Conservation (phyloP, 1,140 invertebrate species). For the Calliopsis andreniformis region DNA sequence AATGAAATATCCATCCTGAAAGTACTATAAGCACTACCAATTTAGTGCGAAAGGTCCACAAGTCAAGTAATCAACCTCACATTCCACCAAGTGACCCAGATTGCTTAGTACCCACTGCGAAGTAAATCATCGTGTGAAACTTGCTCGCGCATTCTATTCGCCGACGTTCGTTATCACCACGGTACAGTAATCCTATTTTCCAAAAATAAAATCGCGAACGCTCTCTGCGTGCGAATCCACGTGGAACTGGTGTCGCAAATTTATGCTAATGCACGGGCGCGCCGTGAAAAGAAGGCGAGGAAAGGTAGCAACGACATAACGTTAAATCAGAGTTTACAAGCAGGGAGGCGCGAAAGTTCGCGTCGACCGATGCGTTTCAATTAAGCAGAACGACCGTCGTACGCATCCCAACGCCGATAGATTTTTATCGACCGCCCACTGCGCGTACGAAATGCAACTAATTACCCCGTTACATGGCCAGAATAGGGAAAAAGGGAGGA, state of each 20-base stretch:
- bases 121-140: no score
- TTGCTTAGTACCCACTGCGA: no score
- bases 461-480: slow-evolving; percentile 20
- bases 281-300: neutral
- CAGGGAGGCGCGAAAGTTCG: neutral
- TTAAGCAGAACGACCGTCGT: slow-evolving; percentile 5
- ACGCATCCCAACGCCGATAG: neutral
- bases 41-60: no score
- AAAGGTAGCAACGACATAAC: neutral
- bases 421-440: slow-evolving; percentile 1
- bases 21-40: no score
- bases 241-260: neutral
- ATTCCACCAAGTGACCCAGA: no score
- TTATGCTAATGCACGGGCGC: neutral
- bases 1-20: no score
- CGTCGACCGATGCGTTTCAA: slow-evolving; percentile 21
- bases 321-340: slow-evolving; percentile 22
- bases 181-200: neutral
- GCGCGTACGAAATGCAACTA: neutral
- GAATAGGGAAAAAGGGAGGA: neutral
- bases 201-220: neutral
- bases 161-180: neutral
- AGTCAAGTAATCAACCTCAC: no score
- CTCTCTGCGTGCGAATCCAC: neutral
- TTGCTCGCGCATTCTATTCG: no score